Conservation (phyloP, 2,113 vertebrate species). For the Macrotus californicus region DNA sequence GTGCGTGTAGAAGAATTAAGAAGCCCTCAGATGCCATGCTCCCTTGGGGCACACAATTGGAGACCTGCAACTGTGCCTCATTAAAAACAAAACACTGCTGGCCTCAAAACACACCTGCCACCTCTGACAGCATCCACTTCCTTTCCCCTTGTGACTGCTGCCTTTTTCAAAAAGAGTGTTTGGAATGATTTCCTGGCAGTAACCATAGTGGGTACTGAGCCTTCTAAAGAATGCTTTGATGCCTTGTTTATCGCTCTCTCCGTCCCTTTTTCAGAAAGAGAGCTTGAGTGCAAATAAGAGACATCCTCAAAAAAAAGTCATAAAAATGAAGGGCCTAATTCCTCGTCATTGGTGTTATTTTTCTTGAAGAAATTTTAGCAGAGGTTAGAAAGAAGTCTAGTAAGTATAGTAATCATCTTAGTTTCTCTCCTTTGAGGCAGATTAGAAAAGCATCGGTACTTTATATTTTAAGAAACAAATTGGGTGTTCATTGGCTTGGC, state of each 20-base stretch:
- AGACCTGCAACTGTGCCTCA: slow-evolving; percentile 9
- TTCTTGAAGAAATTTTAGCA: slow-evolving; percentile 37
- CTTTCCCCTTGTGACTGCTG: slow-evolving; percentile 15
- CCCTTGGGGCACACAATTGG: slow-evolving; percentile 21
- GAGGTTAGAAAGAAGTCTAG: background rate
- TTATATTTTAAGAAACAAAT: slow-evolving; percentile 32
- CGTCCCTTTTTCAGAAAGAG: slow-evolving; percentile 44
- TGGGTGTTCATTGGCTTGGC: background rate
- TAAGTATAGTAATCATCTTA: background rate
- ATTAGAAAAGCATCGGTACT: background rate
- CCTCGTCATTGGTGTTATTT: slow-evolving; percentile 2
- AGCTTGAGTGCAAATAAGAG: slow-evolving; percentile 29
- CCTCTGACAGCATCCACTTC: slow-evolving; percentile 8
- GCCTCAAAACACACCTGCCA: slow-evolving; percentile 54
- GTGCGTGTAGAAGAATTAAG: slow-evolving; percentile 29
- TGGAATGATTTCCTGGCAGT: slow-evolving; percentile 64
- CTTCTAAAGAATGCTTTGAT: slow-evolving; percentile 67
- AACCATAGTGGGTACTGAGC: slow-evolving; percentile 47
- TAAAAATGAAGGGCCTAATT: slow-evolving; percentile 10
- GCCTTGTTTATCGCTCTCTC: slow-evolving; percentile 44
- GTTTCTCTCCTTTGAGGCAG: slow-evolving; percentile 1
- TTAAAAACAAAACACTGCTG: slow-evolving; percentile 55
- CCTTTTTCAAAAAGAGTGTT: slow-evolving; percentile 41
- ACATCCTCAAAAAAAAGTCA: slow-evolving; percentile 8
- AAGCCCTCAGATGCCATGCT: background rate